Percentiles rank a stretch among this genome's conserved stretches.
Evolutionary conservation across 2,797 vertebrate species (phyloP).

Genomic region (Coilia nasus): DNA sequence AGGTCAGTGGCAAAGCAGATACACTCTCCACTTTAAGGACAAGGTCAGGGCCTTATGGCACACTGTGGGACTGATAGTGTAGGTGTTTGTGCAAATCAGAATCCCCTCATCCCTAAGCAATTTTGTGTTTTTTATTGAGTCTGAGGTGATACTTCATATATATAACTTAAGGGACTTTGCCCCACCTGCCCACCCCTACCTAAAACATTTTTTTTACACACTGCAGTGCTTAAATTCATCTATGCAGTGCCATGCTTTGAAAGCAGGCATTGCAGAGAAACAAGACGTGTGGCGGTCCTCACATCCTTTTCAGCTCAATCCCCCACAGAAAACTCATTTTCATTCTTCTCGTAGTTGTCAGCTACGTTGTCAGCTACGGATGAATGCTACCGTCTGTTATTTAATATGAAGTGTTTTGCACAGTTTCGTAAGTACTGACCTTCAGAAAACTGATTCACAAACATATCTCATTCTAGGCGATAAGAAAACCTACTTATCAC

Average conservation of each 20-base stretch:
- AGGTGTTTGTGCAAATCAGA: not conserved
- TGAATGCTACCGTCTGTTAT: not conserved
- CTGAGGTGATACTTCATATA: not conserved
- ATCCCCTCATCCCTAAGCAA: not conserved
- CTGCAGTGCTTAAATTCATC: not conserved
- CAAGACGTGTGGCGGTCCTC: not conserved
- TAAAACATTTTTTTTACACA: not conserved
- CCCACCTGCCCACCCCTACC: not conserved
- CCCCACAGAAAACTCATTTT: not conserved
- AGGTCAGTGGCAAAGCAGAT: not conserved
- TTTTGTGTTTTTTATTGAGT: not conserved
- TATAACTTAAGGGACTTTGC: not conserved
- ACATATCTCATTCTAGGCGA: constrained; percentile 81
- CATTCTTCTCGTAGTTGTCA: not conserved
- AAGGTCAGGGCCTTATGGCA: not conserved
- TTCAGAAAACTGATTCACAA: constrained; percentile 2
- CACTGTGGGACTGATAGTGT: not conserved
- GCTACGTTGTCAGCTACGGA: not conserved
- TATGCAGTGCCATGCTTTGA: not conserved
- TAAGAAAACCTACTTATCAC: constrained; percentile 92
- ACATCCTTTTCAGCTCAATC: not conserved
- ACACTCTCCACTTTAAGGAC: not conserved
- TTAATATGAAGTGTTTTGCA: not conserved
- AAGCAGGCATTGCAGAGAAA: not conserved
- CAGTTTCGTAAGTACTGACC: not conserved